Evolutionary conservation across 1,140 invertebrate species (phyloP), one percentile per base, ranked within the genome.

Genomic region (Zaprionus gabonicus): DNA sequence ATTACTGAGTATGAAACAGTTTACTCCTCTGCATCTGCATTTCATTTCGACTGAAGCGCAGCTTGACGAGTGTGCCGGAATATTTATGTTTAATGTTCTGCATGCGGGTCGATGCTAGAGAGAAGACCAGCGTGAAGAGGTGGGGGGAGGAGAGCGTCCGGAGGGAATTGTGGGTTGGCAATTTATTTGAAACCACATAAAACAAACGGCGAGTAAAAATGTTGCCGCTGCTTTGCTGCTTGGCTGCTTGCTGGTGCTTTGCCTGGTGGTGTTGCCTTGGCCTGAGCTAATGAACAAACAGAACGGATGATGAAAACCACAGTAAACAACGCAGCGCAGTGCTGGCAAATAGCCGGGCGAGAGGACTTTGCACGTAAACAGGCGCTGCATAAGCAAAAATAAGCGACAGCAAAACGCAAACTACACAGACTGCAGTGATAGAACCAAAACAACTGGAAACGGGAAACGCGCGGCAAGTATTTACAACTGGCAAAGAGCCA

Each of bases 111-210:
- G 10, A 34, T 25, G 46, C 3, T 12, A 17, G 6, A 36, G 46
- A 17, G 28, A 34, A 51, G 20, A 12, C 4, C 46, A 59, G 41
- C 41, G 13, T 15, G 4, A 17, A 46, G 41, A n/a, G 41, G 41
- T 2, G 28, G 31, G 27, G 20, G n/a, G 4, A 34, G 27, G 46
- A 10, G 46, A 20, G 55, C n/a, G 46, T 13, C 3, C n/a, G 36
- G 46, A 66, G 65, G 62, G 56, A 62, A 62, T 44, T 67, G 63
- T 68, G 78, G 51, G 69, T 56, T 84, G 79, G 81, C 85, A 90
- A 90, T 90, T 90, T 90, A 90, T 90, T 90, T 90, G 81, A 81
- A 80, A 85, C 85, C 85, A 78, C 85, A 90, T 90, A 90, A 90
- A 90, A 90, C 85, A 85, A 85, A 76, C 76, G 78, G 75, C 70